Evolutionary conservation across 1,140 invertebrate species (phyloP), one percentile per base, ranked within the genome.

Genomic region (Delia radicum): DNA sequence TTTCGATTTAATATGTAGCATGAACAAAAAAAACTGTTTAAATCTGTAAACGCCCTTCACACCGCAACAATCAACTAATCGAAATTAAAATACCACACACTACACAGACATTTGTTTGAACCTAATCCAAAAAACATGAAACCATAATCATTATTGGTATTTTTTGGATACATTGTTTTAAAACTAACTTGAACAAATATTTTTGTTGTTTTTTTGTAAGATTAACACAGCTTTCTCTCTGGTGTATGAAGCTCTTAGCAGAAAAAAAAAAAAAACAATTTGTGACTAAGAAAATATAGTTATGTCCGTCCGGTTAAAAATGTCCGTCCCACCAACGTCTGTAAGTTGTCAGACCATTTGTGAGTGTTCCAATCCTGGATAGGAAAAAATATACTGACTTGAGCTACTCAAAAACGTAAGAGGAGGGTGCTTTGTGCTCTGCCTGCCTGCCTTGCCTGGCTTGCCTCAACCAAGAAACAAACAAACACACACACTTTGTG

Each of bases 321-420:
- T 26, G 65, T 33, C 65, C 24, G 65, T 33, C 37, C 37, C 12
- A 10, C 37, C 37, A 42, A 55, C 21, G 33, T 27, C 26, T 28
- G 13, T 28, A 63, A 27, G 15, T 15, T 27, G 62, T 63, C 65
- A 37, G 65, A 7, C 29, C 26, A 63, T 63, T 63, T 27, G 24
- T 37, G 48, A 33, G 63, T 69, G 29, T 33, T 69, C 65, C 65
- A 69, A 69, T 69, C 65, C 65, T 69, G 65, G 65, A 69, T 69
- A 69, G 65, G 37, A 69, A 69, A 33, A 33, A 15, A 69, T 33
- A 24, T 10, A 69, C 18, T 24, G 10, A 18, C 18, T 69, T 69
- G 65, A 69, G 31, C 65, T 73, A 61, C 31, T 26, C 71, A 18
- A 55, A 48, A 26, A 48, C 55, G 28, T 61, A 69, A 69, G 65